Conservation (phyloP, 2,797 vertebrate species). For the Apogon hyalosoma region DNA sequence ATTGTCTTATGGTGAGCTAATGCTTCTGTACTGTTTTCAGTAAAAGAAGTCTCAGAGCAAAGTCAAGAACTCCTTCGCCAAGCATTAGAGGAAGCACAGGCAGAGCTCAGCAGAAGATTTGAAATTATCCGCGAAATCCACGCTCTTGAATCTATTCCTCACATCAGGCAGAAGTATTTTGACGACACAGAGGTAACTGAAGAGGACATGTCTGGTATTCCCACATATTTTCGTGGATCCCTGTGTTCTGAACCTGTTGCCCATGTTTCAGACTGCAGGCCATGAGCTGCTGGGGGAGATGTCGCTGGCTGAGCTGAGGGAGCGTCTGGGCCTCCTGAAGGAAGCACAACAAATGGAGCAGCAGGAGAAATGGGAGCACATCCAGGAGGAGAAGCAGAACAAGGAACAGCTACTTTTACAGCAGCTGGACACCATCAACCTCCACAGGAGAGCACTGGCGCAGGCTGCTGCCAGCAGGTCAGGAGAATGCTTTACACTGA, state of each 20-base stretch:
- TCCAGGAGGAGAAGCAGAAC: conserved; percentile 85
- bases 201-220: background rate
- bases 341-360: conserved; percentile 79
- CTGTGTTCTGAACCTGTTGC: no score
- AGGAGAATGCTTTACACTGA: conserved; percentile 11
- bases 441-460: conserved; percentile 82
- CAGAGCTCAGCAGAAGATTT: conserved; percentile 83
- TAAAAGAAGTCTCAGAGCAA: conserved; percentile 88
- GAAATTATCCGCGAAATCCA: conserved; percentile 87
- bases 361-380: conserved; percentile 86
- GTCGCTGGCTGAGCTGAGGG: conserved; percentile 90
- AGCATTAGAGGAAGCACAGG: conserved; percentile 84
- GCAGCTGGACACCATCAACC: conserved; percentile 84
- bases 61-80: conserved; percentile 83
- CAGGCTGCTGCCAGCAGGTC: conserved; percentile 85
- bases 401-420: conserved; percentile 86
- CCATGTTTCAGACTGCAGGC: conserved; percentile 83
- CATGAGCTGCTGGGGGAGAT: conserved; percentile 91
- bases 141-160: conserved; percentile 82
- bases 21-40: conserved; percentile 69
- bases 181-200: conserved; percentile 90
- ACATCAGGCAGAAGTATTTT: conserved; percentile 80
- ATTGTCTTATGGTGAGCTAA: no score
- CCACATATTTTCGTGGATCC: no score
- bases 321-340: conserved; percentile 86